Evolutionary conservation across 2,113 vertebrate species (phyloP).

Genomic region (Holacanthus passer): DNA sequence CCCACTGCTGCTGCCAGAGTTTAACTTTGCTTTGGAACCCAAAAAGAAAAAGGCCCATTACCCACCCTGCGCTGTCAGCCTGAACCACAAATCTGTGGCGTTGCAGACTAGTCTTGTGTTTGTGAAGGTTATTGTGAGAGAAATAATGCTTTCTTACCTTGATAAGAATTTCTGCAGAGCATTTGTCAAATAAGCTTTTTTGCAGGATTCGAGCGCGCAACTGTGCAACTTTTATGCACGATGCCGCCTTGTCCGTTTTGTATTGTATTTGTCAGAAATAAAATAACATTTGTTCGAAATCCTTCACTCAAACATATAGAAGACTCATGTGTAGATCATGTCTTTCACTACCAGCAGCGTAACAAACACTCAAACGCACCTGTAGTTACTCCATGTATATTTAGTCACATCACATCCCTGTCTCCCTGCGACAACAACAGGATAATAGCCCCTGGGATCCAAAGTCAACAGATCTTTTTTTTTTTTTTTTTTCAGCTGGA

Average conservation of each 20-base stretch:
- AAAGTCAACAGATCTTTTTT: conserved; percentile 42
- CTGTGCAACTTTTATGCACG: not conserved
- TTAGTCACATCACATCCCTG: conserved; percentile 39
- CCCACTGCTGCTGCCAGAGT: conserved; percentile 43
- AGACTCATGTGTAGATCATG: conserved; percentile 3
- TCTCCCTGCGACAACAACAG: conserved; percentile 40
- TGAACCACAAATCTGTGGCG: not conserved
- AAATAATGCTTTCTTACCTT: not conserved
- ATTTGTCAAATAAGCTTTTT: not conserved
- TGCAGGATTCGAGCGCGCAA: not conserved
- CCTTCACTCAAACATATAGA: not conserved
- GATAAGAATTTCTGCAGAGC: not conserved
- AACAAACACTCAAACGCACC: conserved; percentile 29
- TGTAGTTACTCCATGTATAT: conserved; percentile 45
- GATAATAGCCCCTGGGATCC: conserved; percentile 37
- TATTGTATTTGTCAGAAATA: conserved; percentile 6
- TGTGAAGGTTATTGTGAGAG: not conserved
- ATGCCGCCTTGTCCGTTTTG: not conserved
- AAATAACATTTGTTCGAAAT: conserved; percentile 11
- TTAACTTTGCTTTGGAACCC: conserved; percentile 45
- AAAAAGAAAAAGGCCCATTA: conserved; percentile 36
- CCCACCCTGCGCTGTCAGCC: conserved; percentile 2
- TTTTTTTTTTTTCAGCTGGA: conserved; percentile 23
- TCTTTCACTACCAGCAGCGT: conserved; percentile 10
- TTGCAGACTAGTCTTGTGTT: not conserved